Evolutionary conservation across 2,797 vertebrate genomes (phyloP).

Genomic region (Sylvilagus floridanus): DNA sequence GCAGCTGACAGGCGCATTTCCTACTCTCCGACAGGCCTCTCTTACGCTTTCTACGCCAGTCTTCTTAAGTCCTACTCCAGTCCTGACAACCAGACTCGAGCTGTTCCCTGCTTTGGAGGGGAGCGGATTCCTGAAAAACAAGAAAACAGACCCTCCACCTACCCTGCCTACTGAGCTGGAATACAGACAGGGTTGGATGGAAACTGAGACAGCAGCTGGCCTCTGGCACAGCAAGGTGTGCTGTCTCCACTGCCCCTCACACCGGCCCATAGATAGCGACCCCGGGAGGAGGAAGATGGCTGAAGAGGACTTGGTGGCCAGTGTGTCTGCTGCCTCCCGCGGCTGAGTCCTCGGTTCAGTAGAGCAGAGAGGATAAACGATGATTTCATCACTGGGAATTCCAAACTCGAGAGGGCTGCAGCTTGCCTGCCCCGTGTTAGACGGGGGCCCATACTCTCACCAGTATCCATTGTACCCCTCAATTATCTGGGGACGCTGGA

Average conservation of each 20-base stretch:
- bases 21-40: too few species aligned
- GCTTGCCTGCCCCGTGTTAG: background rate
- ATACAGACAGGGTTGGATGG: background rate
- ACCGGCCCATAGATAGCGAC: background rate
- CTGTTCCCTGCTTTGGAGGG: background rate
- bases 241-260: background rate
- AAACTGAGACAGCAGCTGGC: background rate
- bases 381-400: background rate
- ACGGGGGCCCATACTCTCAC: background rate
- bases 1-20: background rate
- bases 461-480: background rate
- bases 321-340: background rate
- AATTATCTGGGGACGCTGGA: accelerated
- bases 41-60: background rate
- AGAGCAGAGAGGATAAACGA: background rate
- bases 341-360: background rate
- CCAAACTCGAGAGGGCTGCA: background rate
- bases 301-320: background rate
- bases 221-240: background rate
- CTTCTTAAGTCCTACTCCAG: background rate
- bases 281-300: background rate
- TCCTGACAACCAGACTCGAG: background rate
- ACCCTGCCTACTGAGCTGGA: background rate
- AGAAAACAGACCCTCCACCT: background rate
- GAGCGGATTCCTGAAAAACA: background rate